Percentiles rank a stretch among this genome's conserved stretches.
Evolutionary conservation across 2,888 invertebrate species (phyloP).

Genomic region (Boloria euphrosyne): DNA sequence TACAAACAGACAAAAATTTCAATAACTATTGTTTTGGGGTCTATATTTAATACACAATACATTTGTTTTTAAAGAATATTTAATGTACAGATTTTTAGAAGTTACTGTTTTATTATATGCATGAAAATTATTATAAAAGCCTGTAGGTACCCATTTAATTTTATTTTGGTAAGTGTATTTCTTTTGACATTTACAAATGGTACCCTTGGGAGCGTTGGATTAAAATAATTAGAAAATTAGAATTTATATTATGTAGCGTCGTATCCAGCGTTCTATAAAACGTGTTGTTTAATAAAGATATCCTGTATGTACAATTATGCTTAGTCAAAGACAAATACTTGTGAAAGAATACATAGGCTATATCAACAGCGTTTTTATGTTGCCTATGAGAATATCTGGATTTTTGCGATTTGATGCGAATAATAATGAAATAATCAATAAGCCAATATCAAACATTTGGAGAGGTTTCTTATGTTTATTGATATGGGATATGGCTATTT

Average conservation of each 20-base stretch:
- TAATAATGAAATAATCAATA: constrained; percentile 48
- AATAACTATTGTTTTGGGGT: too few relatives aligned
- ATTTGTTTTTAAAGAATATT: too few relatives aligned
- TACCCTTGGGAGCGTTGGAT: background rate
- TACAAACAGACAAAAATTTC: too few relatives aligned
- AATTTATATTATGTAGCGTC: background rate
- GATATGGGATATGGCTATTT: too few relatives aligned
- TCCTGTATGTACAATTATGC: background rate
- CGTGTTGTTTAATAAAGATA: background rate
- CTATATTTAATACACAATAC: too few relatives aligned
- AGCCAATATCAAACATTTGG: too few relatives aligned
- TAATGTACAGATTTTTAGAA: constrained; percentile 75
- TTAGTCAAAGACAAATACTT: constrained; percentile 35
- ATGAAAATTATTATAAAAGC: background rate
- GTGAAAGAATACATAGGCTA: constrained; percentile 12
- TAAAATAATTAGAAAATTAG: background rate
- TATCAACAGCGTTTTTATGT: constrained; percentile 17
- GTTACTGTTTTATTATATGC: constrained; percentile 42
- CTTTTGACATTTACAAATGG: background rate
- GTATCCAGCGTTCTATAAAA: background rate
- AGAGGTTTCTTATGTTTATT: too few relatives aligned
- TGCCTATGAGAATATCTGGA: constrained; percentile 41
- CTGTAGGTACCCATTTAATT: too few relatives aligned
- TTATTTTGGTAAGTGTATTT: too few relatives aligned
- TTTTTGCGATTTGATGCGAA: constrained; percentile 55